Evolutionary conservation across 2,888 invertebrate species (phyloP).

Genomic region (Phaedon cochleariae): DNA sequence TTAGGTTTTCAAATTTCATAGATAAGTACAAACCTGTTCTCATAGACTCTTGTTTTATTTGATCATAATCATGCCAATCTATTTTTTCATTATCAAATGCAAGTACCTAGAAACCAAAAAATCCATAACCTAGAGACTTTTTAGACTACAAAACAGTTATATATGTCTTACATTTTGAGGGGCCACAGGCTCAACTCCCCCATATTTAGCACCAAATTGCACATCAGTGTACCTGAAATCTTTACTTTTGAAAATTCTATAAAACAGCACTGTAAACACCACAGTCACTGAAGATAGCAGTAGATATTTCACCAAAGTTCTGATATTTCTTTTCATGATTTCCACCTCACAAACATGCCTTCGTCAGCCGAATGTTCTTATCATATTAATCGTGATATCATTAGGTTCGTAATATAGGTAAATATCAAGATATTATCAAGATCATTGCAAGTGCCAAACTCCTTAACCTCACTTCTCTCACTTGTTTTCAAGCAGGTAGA

Average conservation of each 20-base stretch:
- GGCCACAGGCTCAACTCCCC: conserved; percentile 35
- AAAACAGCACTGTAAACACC: conserved; percentile 57
- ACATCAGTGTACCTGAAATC: conserved; percentile 19
- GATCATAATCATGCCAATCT: conserved; percentile 81
- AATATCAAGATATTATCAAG: too few species aligned
- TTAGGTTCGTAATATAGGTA: too few species aligned
- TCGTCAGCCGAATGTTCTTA: not conserved
- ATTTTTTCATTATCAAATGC: conserved; percentile 65
- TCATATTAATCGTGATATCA: not conserved
- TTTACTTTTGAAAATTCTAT: conserved; percentile 51
- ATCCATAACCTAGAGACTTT: too few species aligned
- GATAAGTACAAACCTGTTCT: conserved; percentile 65
- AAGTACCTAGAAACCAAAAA: conserved; percentile 26
- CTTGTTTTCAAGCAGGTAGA: too few species aligned
- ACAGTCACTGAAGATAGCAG: conserved; percentile 56
- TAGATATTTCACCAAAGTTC: conserved; percentile 56
- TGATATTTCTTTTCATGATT: conserved; percentile 58
- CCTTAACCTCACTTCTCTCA: too few species aligned
- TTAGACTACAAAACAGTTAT: too few species aligned
- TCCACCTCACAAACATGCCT: conserved; percentile 29
- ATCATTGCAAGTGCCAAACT: too few species aligned
- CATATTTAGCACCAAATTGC: conserved; percentile 24
- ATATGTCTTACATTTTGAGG: conserved; percentile 46
- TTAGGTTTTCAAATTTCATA: too few species aligned
- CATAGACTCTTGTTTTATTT: conserved; percentile 69